Percentiles rank a stretch among this genome's conserved stretches.
phyloP scores from a whole-genome alignment of 2,888 invertebrate species.

The Xestia xanthographa region DNA sequence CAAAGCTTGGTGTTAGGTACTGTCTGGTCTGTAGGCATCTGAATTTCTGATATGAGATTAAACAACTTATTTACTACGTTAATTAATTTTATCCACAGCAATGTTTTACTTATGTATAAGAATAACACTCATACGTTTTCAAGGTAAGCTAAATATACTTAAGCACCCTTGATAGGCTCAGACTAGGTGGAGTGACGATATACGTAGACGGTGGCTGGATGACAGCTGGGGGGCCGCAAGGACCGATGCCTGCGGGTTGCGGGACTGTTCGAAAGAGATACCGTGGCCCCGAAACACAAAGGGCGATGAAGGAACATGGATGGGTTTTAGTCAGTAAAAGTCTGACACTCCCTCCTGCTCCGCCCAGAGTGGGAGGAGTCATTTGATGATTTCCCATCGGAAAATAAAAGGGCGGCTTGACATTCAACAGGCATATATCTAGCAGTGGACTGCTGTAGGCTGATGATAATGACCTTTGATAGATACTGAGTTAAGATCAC shows the following conservation, averaged over 20 bases:
- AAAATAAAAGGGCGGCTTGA: no score
- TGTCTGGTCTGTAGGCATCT: neutral
- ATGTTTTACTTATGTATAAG: neutral
- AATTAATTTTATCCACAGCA: slow-evolving; percentile 1
- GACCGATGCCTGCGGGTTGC: no score
- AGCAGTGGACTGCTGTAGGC: neutral
- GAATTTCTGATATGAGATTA: slow-evolving; percentile 1
- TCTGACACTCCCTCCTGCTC: no score
- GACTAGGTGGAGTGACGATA: neutral
- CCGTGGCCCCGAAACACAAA: no score
- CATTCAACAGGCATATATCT: neutral
- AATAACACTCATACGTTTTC: neutral
- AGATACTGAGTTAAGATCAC: neutral
- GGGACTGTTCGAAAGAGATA: no score
- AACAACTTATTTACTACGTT: slow-evolving; percentile 1
- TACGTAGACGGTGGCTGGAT: neutral
- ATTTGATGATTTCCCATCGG: no score
- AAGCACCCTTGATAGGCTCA: neutral
- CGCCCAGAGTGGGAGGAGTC: no score
- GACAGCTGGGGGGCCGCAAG: no score
- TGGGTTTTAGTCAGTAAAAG: no score
- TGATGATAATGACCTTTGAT: neutral
- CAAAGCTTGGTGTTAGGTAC: neutral
- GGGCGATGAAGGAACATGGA: no score
- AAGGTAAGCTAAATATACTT: neutral